Percentiles rank a stretch among this genome's conserved stretches.
Evolutionary conservation across 1,140 invertebrate genomes (phyloP).

Genomic region (Drosophila grimshawi): DNA sequence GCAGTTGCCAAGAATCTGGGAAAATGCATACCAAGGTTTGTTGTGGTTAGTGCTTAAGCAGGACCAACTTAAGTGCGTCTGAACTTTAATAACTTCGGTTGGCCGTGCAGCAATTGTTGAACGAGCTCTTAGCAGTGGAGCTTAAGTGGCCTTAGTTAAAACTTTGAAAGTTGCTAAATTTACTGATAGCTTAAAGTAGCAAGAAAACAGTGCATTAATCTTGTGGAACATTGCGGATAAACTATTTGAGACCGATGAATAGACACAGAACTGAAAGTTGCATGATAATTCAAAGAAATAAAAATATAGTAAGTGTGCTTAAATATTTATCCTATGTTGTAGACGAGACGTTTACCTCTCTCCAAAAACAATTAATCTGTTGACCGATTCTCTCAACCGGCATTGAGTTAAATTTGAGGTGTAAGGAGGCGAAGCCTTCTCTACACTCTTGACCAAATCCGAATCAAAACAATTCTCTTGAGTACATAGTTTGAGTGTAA

Average conservation of each 20-base stretch:
- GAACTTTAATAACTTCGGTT: slow-evolving; percentile 7
- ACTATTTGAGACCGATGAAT: too few species aligned
- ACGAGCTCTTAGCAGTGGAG: neutral
- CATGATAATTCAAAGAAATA: too few species aligned
- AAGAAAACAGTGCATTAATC: neutral
- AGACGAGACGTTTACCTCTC: too few species aligned
- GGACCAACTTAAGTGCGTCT: slow-evolving; percentile 12
- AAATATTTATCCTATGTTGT: too few species aligned
- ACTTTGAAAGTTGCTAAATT: too few species aligned
- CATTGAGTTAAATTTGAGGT: neutral
- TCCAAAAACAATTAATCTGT: neutral
- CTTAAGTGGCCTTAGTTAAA: neutral
- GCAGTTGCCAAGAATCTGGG: slow-evolving; percentile 61
- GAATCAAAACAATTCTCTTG: slow-evolving; percentile 6
- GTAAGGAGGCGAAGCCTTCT: neutral
- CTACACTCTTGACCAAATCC: neutral
- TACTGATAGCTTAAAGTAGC: too few species aligned
- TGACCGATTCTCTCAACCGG: neutral
- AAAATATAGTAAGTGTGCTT: too few species aligned
- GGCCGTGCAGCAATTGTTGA: neutral
- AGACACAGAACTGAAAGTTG: too few species aligned
- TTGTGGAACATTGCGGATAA: neutral
- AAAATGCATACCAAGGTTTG: slow-evolving; percentile 70
- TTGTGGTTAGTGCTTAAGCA: slow-evolving; percentile 42
- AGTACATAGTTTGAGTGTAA: neutral